Conservation (phyloP, 2,113 vertebrate genomes). For the Dryoscopus gambensis region DNA sequence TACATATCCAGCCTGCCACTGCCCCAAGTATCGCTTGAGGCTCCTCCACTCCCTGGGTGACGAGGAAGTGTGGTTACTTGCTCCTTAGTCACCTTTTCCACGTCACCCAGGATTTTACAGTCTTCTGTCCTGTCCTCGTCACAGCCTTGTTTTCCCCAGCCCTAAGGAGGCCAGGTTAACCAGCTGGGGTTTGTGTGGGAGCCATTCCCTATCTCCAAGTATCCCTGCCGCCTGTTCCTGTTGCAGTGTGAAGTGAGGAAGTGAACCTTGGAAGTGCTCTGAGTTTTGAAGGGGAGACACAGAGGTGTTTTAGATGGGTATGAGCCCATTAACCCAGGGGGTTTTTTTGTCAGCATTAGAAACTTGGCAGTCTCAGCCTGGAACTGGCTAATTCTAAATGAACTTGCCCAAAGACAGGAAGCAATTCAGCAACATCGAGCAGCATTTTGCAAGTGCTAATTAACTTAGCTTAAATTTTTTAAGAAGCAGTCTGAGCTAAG, state of each 20-base stretch:
- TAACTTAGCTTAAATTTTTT: background rate
- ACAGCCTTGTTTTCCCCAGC: background rate
- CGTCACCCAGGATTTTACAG: background rate
- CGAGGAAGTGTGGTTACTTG: background rate
- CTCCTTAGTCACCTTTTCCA: background rate
- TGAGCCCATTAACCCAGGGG: background rate
- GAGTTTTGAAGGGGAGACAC: background rate
- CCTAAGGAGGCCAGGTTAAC: background rate
- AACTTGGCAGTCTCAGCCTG: background rate
- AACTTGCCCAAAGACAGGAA: constrained; percentile 6
- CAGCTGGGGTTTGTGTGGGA: background rate
- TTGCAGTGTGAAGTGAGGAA: background rate
- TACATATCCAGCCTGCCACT: background rate
- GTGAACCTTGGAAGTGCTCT: rapidly evolving
- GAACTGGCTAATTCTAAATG: background rate
- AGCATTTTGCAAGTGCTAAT: constrained; percentile 25
- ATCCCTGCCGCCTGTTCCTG: background rate
- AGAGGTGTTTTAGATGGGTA: background rate
- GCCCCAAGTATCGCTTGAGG: background rate
- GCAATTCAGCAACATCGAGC: background rate
- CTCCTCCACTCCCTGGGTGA: background rate
- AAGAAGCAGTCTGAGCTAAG: background rate
- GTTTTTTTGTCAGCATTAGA: background rate
- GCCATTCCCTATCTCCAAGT: background rate
- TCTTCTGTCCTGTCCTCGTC: background rate